A percentile compares a stretch with the other conserved stretches of the same genome.
Conservation (phyloP, 2,888 invertebrate genomes). For the Ctena decussata region DNA sequence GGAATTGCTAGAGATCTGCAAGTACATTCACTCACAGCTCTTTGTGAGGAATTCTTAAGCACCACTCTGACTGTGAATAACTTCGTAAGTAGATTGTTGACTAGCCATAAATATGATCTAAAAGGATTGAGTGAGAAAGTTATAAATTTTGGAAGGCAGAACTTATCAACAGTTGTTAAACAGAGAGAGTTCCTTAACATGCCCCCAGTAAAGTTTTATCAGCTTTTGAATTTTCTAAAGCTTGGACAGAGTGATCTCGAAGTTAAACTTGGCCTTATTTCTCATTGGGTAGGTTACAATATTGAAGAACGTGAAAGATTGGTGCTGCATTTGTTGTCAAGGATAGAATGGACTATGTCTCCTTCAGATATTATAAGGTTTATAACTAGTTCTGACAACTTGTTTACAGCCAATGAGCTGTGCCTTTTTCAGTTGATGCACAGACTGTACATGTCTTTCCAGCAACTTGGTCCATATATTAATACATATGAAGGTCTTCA, state of each 20-base stretch:
- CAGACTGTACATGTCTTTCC: slow-evolving; percentile 80
- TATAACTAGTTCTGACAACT: slow-evolving; percentile 88
- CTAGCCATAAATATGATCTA: slow-evolving; percentile 89
- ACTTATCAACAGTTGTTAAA: slow-evolving; percentile 52
- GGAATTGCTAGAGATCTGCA: slow-evolving; percentile 90
- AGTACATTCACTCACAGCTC: slow-evolving; percentile 88
- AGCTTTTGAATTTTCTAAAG: slow-evolving; percentile 47
- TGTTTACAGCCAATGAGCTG: slow-evolving; percentile 89
- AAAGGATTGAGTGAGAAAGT: slow-evolving; percentile 89
- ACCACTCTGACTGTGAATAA: slow-evolving; percentile 89
- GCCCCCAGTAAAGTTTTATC: slow-evolving; percentile 46
- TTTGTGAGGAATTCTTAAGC: slow-evolving; percentile 90
- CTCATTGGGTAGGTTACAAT: slow-evolving; percentile 60
- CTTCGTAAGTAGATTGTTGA: slow-evolving; percentile 89
- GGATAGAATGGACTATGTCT: slow-evolving; percentile 66
- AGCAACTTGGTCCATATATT: slow-evolving; percentile 60
- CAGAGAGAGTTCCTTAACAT: slow-evolving; percentile 41
- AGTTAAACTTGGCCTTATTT: slow-evolving; percentile 55
- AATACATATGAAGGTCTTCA: slow-evolving; percentile 29
- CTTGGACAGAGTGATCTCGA: slow-evolving; percentile 46
- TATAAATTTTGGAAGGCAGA: slow-evolving; percentile 88
- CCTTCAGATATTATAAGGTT: slow-evolving; percentile 82
- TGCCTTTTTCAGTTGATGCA: slow-evolving; percentile 89
- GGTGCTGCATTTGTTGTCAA: slow-evolving; percentile 88
- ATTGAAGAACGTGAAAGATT: slow-evolving; percentile 87